Base-by-base conservation (phyloP, 2,888 invertebrate species). In the Zaprionus obscuricornis region DNA sequence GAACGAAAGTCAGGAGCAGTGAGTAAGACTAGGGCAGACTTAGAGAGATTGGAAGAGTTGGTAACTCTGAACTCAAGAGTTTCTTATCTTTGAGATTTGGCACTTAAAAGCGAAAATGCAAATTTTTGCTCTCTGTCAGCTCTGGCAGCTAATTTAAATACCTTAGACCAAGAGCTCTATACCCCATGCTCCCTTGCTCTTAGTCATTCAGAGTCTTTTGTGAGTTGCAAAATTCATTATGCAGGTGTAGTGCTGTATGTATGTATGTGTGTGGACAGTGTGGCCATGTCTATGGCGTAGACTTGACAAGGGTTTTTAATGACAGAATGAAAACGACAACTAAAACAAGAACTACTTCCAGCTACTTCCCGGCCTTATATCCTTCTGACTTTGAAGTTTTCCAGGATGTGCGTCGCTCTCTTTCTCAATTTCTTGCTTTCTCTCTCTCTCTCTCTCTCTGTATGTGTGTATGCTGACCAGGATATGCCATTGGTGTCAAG, bases 301-400 rank as follows among this genome's bases (percentile, higher is more conserved):
- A 79, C 77, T 88, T 88, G 89, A 88, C 88, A 88, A 87, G 88
- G 88, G 88, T 88, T 87, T 88, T 88, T 88, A 88, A 88, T 87
- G 89, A 88, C 79, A 75, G 68, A 68, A 76, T 68, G 86, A 85
- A 78, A 74, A 72, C 82, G 82, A 65, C 71, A 66, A 66, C 59
- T 57, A 52, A 51, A 47, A 67, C 77, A 79, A 74, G 66, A 58
- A 66, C 58, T 56, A 60, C 60, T 58, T 33, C 46, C 37, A 24
- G 24, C 27, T 22, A 2, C 22, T 22, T 3, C 26, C 46, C 20
- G 45, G 42, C 43, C 57, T 66, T 29, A 31, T 42, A 51, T 63
- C 51, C 34, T 43, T 62, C 51, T 65, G 78, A 74, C 78, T 79
- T 79, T 79, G 78, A 79, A 79, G 84, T 84, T 66, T 58, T 54